Evolutionary conservation across 1,140 invertebrate species (phyloP), one percentile per base, ranked within the genome.

Genomic region (Bombus sibiricus): DNA sequence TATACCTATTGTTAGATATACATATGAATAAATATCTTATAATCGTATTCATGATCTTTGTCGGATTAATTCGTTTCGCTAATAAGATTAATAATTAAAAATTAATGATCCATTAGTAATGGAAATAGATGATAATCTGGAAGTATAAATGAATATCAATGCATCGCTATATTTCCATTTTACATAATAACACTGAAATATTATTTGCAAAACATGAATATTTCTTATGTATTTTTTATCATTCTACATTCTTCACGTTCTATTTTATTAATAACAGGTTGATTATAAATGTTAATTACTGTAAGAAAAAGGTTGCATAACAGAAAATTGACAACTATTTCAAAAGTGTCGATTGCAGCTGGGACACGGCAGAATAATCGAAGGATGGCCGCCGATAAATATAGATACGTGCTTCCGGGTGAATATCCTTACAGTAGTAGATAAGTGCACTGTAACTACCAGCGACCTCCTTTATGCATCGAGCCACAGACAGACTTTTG

Each of bases 351-450:
- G 53, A 53, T 25, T 13, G 39, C 22, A 28, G 18, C 32, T 47
- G 15, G 5, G 32, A 25, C 41, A 25, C 12, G n/a, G 57, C 22
- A 8, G 32, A 39, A 71, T 82, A 68, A 86, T 82, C 71, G 90
- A 89, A 92, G 90, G 87, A 89, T 85, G 83, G 72, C 34, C 43
- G 15, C 68, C 47, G 86, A 88, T 89, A 91, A 92, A 92, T 90
- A 93, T 93, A 92, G 91, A 83, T 86, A 87, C 59, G 78, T 64
- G 89, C 80, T 92, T 94, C 90, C 92, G 91, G 90, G 88, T 94
- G 86, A 92, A 93, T 93, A 93, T 93, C 90, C 90, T 91, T 93
- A 89, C 69, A 81, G 77, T 62, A 47, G 74, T 57, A 81, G 83
- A 84, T 80, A 78, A 85, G 83, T 81, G 68, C 75, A 81, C 22